Conservation (phyloP, 2,888 invertebrate genomes). For the Mycalesis mineus region DNA sequence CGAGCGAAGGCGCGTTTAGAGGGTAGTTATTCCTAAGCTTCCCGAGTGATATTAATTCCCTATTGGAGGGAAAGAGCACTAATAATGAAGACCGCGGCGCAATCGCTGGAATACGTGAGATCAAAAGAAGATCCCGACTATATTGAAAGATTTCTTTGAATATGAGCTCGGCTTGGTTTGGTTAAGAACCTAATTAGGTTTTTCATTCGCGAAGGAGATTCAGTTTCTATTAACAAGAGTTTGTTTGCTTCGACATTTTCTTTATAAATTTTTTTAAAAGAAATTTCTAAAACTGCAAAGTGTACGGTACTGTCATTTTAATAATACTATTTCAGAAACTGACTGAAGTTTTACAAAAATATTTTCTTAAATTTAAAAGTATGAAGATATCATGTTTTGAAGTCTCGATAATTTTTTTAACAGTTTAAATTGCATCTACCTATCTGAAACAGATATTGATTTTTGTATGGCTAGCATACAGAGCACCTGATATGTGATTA, state of each 20-base stretch:
- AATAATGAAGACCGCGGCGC: not conserved
- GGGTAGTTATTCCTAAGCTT: not conserved
- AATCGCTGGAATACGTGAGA: conserved; percentile 2
- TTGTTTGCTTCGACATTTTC: not conserved
- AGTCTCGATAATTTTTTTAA: too few species aligned
- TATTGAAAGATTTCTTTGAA: conserved; percentile 1
- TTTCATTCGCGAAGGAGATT: not conserved
- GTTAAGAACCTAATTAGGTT: not conserved
- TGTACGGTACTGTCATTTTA: too few species aligned
- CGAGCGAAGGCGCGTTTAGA: too few species aligned
- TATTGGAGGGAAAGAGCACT: not conserved
- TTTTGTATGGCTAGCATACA: too few species aligned
- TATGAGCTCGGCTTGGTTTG: not conserved
- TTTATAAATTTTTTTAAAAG: not conserved
- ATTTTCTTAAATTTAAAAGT: too few species aligned
- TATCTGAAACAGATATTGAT: too few species aligned
- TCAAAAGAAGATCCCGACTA: conserved; percentile 3
- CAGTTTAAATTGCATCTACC: too few species aligned
- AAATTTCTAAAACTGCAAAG: too few species aligned
- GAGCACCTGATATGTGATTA: too few species aligned
- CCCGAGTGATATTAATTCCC: not conserved
- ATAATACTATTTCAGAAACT: too few species aligned
- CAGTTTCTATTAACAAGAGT: not conserved
- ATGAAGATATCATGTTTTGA: too few species aligned
- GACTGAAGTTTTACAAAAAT: too few species aligned